These are phyloP conservation scores for Apamea sordens DNA, from an alignment of 2,888 invertebrate genomes.

Conservation along the genomic window DNA sequence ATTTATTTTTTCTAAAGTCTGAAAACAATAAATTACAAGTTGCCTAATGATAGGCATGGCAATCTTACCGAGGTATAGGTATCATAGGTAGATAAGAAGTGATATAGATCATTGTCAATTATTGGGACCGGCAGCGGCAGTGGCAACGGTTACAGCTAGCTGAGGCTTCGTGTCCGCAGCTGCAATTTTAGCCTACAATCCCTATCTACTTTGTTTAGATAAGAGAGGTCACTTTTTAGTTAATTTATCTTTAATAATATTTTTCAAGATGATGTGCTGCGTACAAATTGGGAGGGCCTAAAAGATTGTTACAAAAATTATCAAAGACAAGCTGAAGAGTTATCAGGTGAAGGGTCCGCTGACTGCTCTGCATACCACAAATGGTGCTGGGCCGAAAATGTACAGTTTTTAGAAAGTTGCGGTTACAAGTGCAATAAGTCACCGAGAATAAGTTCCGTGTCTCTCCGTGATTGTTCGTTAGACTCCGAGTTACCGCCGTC, in stretches of 20 bases:
- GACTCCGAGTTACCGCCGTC: background rate
- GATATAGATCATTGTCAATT: background rate
- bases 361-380: conserved; percentile 26
- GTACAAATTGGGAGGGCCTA: conserved; percentile 48
- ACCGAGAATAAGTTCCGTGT: conserved; percentile 17
- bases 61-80: too few species aligned
- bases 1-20: too few species aligned
- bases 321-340: conserved; percentile 24
- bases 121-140: background rate
- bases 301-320: conserved; percentile 49
- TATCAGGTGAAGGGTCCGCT: background rate
- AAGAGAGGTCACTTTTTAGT: background rate
- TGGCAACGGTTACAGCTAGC: background rate
- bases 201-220: background rate
- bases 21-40: too few species aligned
- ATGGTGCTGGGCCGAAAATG: conserved; percentile 46
- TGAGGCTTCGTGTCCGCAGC: background rate
- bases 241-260: background rate
- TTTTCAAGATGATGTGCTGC: conserved; percentile 35
- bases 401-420: conserved; percentile 38
- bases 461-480: conserved; percentile 1
- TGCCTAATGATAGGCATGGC: too few species aligned
- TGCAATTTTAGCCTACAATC: background rate
- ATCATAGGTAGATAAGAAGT: too few species aligned
- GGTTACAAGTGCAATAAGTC: background rate